phyloP scores from a whole-genome alignment of 1,140 invertebrate genomes.

The Bradynema listronoti region DNA sequence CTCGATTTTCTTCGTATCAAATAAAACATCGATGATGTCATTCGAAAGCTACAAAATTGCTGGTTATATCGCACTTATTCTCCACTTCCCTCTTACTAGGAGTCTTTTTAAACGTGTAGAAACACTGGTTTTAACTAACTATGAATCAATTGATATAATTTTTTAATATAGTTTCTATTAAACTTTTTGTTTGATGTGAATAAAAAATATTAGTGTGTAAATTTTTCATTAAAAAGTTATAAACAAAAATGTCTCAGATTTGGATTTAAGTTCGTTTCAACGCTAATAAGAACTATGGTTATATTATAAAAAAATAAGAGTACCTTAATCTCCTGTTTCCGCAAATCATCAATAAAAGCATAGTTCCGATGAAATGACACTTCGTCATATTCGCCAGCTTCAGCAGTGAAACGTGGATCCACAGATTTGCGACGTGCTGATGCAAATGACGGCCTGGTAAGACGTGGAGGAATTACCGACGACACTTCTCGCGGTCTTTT shows the following conservation, averaged over 20 bases:
- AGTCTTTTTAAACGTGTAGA: too few species aligned
- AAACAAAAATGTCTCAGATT: slow-evolving; percentile 3
- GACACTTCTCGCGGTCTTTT: slow-evolving; percentile 16
- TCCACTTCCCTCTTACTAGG: too few species aligned
- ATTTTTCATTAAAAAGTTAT: too few species aligned
- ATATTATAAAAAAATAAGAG: background rate
- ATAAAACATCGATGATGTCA: too few species aligned
- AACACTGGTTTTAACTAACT: too few species aligned
- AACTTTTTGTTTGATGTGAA: too few species aligned
- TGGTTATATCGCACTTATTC: too few species aligned
- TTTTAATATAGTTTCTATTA: too few species aligned
- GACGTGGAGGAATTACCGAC: slow-evolving; percentile 19
- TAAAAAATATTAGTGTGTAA: too few species aligned
- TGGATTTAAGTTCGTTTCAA: slow-evolving; percentile 10
- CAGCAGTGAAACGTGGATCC: slow-evolving; percentile 20
- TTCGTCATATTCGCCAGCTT: slow-evolving; percentile 20
- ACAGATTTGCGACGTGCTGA: slow-evolving; percentile 14
- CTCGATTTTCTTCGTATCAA: too few species aligned
- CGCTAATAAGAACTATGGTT: slow-evolving; percentile 11
- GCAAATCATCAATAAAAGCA: slow-evolving; percentile 22
- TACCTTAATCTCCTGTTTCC: slow-evolving; percentile 22
- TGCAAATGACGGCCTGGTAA: slow-evolving; percentile 7
- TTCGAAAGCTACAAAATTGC: too few species aligned
- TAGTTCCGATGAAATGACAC: slow-evolving; percentile 21
- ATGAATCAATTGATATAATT: too few species aligned